Conservation (phyloP, 2,888 invertebrate species). For the Sarcophaga variegata region DNA sequence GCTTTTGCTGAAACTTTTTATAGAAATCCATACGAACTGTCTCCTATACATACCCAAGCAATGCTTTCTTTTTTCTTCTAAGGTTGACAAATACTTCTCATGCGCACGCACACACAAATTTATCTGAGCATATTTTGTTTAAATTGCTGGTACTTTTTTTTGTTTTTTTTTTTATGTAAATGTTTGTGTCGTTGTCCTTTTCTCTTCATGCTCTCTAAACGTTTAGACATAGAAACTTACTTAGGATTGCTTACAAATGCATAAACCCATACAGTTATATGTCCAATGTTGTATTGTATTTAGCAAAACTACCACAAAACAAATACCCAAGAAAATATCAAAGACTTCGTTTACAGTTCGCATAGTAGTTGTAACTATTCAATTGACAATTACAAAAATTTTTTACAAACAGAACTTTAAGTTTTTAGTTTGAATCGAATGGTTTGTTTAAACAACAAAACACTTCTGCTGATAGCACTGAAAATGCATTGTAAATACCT, state of each 20-base stretch:
- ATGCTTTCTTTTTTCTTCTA: not conserved
- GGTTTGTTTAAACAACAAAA: too few species aligned
- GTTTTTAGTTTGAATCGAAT: too few species aligned
- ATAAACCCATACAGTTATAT: not conserved
- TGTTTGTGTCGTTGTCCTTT: conserved; percentile 65
- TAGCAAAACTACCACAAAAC: conserved; percentile 15
- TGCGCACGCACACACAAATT: not conserved
- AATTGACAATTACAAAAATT: not conserved
- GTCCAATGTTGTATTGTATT: conserved; percentile 12
- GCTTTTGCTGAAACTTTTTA: conserved; percentile 39
- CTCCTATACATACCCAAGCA: not conserved
- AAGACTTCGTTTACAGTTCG: conserved; percentile 50
- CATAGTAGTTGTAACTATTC: conserved; percentile 55
- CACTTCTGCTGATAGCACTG: too few species aligned
- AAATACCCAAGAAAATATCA: conserved; percentile 38
- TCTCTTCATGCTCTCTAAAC: conserved; percentile 52
- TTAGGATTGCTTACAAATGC: not conserved
- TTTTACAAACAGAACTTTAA: too few species aligned
- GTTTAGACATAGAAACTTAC: not conserved
- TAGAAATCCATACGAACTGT: not conserved
- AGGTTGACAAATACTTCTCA: not conserved
- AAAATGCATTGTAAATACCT: too few species aligned
- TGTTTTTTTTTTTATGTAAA: conserved; percentile 21
- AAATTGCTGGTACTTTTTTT: conserved; percentile 61
- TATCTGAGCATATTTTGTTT: conserved; percentile 63